Percentiles rank a stretch among this genome's conserved stretches.
Evolutionary conservation across 2,888 invertebrate species (phyloP).

Genomic region (Pachydiplax longipennis): DNA sequence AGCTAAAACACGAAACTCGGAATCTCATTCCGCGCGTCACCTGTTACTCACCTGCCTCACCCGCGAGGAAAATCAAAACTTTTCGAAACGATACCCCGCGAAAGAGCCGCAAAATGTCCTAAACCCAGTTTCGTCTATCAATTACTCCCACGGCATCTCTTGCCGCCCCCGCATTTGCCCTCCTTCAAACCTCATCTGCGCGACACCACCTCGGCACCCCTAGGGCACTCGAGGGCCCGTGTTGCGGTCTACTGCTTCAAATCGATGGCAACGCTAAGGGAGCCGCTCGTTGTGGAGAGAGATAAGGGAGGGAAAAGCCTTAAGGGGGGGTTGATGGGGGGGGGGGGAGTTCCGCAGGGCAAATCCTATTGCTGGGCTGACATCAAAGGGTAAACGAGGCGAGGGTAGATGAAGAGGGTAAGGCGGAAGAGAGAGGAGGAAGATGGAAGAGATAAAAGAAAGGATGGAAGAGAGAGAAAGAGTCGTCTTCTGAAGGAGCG

Average conservation of each 20-base stretch:
- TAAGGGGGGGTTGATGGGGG: neutral
- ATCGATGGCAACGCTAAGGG: conserved; percentile 27
- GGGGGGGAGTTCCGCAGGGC: neutral
- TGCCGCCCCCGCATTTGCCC: neutral
- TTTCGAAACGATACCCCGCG: no score
- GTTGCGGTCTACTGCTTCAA: conserved; percentile 30
- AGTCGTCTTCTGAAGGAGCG: neutral
- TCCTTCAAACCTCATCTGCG: neutral
- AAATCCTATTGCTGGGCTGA: conserved; percentile 21
- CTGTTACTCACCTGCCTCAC: no score
- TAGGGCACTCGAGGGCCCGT: conserved; percentile 15
- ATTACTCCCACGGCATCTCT: neutral
- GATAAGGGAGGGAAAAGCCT: no score
- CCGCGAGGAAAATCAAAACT: no score
- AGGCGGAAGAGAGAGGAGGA: neutral
- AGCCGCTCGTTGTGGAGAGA: neutral
- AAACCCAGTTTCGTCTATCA: neutral
- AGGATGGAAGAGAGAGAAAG: neutral
- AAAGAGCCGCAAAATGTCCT: neutral
- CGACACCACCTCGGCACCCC: neutral
- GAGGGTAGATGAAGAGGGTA: neutral
- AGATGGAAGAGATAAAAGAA: neutral
- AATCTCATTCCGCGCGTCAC: no score
- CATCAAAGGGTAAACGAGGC: conserved; percentile 45
- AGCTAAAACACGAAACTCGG: no score